Evolutionary conservation across 1,140 invertebrate genomes (phyloP).

Genomic region (Drosophila funebris): DNA sequence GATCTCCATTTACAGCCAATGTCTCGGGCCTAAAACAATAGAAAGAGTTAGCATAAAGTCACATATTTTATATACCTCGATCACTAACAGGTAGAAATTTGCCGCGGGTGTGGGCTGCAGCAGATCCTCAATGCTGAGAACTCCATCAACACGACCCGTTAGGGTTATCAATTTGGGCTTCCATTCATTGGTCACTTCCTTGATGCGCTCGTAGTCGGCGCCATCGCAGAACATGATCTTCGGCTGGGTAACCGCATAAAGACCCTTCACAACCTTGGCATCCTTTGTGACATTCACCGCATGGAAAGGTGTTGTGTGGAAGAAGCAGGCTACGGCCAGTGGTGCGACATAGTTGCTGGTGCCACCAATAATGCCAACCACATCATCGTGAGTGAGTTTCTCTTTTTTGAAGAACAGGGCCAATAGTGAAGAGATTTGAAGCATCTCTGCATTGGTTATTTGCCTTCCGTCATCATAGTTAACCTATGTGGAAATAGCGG

Average conservation of each 20-base stretch:
- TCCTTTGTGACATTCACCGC: constrained; percentile 57
- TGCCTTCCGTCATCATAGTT: constrained; percentile 43
- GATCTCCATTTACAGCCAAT: constrained; percentile 39
- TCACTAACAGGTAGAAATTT: constrained; percentile 43
- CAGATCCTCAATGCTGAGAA: constrained; percentile 46
- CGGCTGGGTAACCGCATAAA: constrained; percentile 58
- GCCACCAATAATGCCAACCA: constrained; percentile 49
- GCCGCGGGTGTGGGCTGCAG: constrained; percentile 40
- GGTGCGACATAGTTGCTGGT: constrained; percentile 54
- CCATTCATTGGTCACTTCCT: constrained; percentile 48
- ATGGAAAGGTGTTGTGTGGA: constrained; percentile 60
- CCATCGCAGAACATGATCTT: constrained; percentile 72
- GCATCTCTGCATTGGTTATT: constrained; percentile 50
- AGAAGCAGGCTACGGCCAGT: constrained; percentile 48
- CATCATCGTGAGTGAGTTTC: constrained; percentile 52
- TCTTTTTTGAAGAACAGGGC: constrained; percentile 47
- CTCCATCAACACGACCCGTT: constrained; percentile 50
- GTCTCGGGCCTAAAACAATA: constrained; percentile 32
- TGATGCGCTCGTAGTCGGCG: constrained; percentile 51
- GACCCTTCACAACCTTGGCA: constrained; percentile 28
- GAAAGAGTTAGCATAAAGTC: too few species aligned
- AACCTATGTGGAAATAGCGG: constrained; percentile 40
- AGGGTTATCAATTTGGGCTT: constrained; percentile 50
- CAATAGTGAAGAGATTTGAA: constrained; percentile 41
- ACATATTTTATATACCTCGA: accelerated